These are phyloP conservation scores for zebrafish (Danio rerio) DNA, from an alignment of 2,113 vertebrate genomes.

Conservation along the genomic window DNA sequence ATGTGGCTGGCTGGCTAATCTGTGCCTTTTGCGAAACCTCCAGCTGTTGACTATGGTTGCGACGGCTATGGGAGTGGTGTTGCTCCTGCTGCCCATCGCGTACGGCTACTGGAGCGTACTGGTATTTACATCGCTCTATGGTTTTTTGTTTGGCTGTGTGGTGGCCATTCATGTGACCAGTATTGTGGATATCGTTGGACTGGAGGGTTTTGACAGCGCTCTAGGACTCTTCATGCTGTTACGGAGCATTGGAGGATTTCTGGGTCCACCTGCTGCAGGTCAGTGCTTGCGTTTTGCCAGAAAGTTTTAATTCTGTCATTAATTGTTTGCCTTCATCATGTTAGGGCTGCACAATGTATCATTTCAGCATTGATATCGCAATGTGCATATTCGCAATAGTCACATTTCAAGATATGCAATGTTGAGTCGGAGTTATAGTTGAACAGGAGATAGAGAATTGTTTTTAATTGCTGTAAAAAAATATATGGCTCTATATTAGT, in stretches of 20 bases:
- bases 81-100: constrained; percentile 75
- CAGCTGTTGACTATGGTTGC: constrained; percentile 74
- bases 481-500: no score
- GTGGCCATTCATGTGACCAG: constrained; percentile 76
- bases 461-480: no score
- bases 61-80: constrained; percentile 69
- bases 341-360: no score
- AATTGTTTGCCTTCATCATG: no score
- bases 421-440: no score
- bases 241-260: constrained; percentile 74
- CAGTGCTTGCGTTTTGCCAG: constrained; percentile 19
- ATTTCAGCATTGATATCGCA: no score
- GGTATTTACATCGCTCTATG: constrained; percentile 72
- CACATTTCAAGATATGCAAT: no score
- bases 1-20: constrained; percentile 77
- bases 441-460: no score
- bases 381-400: no score
- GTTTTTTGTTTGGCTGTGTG: constrained; percentile 79
- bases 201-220: constrained; percentile 75
- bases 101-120: constrained; percentile 70
- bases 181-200: constrained; percentile 77
- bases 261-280: constrained; percentile 73
- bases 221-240: constrained; percentile 81
- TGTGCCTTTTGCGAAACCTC: constrained; percentile 73
- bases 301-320: no score